Percentiles rank a stretch among this genome's conserved stretches.
Evolutionary conservation across 1,140 invertebrate species (phyloP).

Genomic region (Bombus superbus): DNA sequence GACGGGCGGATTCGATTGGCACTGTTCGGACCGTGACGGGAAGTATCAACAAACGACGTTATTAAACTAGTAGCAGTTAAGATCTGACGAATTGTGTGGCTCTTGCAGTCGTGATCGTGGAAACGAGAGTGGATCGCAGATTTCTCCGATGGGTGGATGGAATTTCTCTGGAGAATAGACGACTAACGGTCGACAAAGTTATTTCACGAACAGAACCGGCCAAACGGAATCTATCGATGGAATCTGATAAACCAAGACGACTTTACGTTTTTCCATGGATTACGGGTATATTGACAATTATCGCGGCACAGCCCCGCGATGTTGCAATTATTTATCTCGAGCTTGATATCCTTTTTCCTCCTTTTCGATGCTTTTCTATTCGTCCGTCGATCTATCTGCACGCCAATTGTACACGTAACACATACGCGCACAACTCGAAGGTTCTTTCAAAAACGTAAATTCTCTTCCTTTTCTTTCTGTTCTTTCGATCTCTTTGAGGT

Average conservation of each 20-base stretch:
- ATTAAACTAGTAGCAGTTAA: background rate
- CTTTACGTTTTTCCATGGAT: background rate
- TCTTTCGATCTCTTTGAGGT: background rate
- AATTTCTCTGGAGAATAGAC: no score
- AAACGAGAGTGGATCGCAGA: no score
- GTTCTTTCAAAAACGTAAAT: no score
- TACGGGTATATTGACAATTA: background rate
- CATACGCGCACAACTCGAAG: no score
- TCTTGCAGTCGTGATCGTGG: background rate
- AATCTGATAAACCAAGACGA: background rate
- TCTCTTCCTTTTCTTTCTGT: background rate
- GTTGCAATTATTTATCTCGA: no score
- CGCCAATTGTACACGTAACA: no score
- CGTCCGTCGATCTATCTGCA: no score
- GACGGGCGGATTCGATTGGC: background rate
- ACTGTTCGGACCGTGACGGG: background rate
- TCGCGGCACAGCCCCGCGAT: background rate
- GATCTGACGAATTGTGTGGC: constrained; percentile 5
- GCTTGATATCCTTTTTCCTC: no score
- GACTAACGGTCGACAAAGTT: no score
- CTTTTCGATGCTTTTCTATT: no score
- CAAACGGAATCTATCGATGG: background rate
- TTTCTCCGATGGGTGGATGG: background rate
- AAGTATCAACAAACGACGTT: background rate
- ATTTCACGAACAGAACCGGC: background rate